Evolutionary conservation across 2,113 vertebrate genomes (phyloP).

Genomic region (Cephalopterus ornatus): DNA sequence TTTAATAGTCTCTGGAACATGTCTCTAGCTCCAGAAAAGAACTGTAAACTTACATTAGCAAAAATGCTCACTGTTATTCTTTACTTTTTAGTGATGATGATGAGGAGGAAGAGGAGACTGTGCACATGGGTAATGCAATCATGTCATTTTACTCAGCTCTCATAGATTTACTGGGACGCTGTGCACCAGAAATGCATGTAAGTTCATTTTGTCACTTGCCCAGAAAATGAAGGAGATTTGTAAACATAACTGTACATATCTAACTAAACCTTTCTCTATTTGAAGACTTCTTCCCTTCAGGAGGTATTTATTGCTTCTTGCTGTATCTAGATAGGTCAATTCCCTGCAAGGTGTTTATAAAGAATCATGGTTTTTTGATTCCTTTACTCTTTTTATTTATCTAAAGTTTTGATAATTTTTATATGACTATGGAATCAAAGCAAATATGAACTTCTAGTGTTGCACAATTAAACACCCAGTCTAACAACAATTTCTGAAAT

Average conservation of each 20-base stretch:
- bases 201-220: constrained; percentile 45
- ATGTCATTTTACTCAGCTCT: constrained; percentile 99
- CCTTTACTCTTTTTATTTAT: background rate
- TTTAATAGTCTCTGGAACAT: background rate
- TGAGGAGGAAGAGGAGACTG: constrained; percentile 87
- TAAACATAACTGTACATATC: background rate
- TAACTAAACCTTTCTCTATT: background rate
- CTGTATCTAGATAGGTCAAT: background rate
- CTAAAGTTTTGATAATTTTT: background rate
- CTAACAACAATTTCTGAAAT: background rate
- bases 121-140: constrained; percentile 98
- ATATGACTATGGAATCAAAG: background rate
- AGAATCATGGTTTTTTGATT: background rate
- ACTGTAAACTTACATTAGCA: background rate
- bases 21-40: background rate
- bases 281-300: background rate
- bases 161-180: constrained; percentile 95
- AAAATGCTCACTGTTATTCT: background rate
- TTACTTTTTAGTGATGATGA: constrained; percentile 71
- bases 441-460: background rate
- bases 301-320: background rate
- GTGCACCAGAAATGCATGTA: constrained; percentile 97
- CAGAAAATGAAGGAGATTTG: background rate
- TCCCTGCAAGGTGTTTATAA: background rate
- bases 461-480: background rate